phyloP scores from a whole-genome alignment of 2,113 vertebrate genomes.

The Crotalus tigris region DNA sequence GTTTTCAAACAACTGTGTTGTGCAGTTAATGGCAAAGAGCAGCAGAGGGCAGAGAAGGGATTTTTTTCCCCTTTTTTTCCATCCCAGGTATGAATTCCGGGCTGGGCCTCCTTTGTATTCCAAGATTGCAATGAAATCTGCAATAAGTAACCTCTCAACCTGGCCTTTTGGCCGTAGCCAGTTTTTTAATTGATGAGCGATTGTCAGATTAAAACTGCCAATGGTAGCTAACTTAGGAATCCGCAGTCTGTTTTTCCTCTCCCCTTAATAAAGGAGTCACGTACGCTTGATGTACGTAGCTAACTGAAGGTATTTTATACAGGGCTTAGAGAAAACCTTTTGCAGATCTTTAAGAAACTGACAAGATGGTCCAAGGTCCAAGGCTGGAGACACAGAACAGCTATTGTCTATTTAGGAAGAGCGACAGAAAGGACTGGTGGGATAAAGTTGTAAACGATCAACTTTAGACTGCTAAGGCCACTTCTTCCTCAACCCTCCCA shows the following conservation, averaged over 20 bases:
- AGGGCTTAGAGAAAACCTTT: background rate
- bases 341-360: background rate
- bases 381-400: background rate
- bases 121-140: background rate
- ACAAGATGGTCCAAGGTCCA: background rate
- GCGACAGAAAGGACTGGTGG: background rate
- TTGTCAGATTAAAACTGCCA: background rate
- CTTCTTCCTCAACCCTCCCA: background rate
- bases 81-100: background rate
- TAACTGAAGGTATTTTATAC: background rate
- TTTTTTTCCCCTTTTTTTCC: background rate
- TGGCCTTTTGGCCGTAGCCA: background rate
- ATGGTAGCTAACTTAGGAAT: background rate
- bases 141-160: background rate
- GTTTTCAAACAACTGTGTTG: background rate
- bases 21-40: background rate
- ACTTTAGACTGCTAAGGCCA: background rate
- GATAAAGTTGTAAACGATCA: background rate
- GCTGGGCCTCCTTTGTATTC: background rate
- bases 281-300: background rate
- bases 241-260: accelerated
- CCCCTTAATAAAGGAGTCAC: background rate
- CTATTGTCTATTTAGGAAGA: background rate
- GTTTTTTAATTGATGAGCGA: background rate
- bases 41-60: background rate